These are phyloP conservation scores for Macrotrachela quadricornifera DNA, from an alignment of 1,140 invertebrate species.

Conservation along the genomic window DNA sequence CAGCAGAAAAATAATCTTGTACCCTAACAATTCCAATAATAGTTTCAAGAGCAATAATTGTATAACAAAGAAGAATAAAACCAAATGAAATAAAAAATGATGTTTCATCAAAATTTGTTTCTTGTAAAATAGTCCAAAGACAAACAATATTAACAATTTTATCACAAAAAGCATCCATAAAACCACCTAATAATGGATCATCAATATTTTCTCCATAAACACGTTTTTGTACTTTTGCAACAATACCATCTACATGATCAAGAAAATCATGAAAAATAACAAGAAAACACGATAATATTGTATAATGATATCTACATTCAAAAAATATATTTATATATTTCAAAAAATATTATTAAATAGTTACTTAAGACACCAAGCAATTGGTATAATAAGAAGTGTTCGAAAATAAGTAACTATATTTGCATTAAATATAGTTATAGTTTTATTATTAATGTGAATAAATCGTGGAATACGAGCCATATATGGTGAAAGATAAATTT, in stretches of 20 bases:
- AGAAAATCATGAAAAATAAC: slow-evolving; percentile 18
- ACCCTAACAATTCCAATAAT: slow-evolving; percentile 20
- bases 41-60: slow-evolving; percentile 20
- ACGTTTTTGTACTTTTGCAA: slow-evolving; percentile 17
- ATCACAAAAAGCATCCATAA: slow-evolving; percentile 22
- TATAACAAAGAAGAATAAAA: slow-evolving; percentile 11
- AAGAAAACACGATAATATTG: slow-evolving; percentile 13
- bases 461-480: neutral
- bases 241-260: slow-evolving; percentile 20
- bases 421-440: slow-evolving; percentile 14
- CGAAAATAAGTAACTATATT: slow-evolving; percentile 18
- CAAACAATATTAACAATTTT: slow-evolving; percentile 22
- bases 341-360: neutral
- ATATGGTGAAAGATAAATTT: slow-evolving; percentile 1
- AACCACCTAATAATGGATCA: slow-evolving; percentile 18
- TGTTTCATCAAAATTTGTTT: slow-evolving; percentile 17
- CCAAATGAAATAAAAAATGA: slow-evolving; percentile 11
- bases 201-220: slow-evolving; percentile 14
- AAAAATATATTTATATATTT: neutral
- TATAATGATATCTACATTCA: slow-evolving; percentile 13
- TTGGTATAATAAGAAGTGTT: slow-evolving; percentile 16
- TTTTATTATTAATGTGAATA: neutral
- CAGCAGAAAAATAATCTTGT: slow-evolving; percentile 21
- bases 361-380: slow-evolving; percentile 17
- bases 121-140: slow-evolving; percentile 19